Base-by-base conservation (phyloP, 2,888 invertebrate genomes). In the Apoda limacodes region DNA sequence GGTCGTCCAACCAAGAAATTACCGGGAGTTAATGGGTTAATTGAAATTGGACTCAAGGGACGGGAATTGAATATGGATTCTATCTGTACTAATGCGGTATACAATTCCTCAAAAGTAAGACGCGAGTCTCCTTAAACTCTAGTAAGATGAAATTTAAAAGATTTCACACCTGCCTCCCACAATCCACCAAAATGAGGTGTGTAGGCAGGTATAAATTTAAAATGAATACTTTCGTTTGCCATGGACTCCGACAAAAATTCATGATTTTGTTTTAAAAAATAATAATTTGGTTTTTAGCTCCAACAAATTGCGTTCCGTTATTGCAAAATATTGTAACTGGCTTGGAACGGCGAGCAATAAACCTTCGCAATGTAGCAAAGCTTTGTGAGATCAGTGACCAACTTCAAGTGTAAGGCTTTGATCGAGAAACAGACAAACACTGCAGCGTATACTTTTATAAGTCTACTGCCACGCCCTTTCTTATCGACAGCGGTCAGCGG, bases 1-100 rank as follows among this genome's bases (percentile, higher is more conserved):
- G 37, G 28, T 12, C 12, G 11, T 3, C 24, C 24, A 12, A 24
- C 12, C 12, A 24, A 24, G n/a, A 24, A 12, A 3, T 24, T 13
- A 3, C 24, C 24, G n/a, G 13, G 24, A 22, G 42, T 36, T 12
- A 28, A 6, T n/a, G 36, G 31, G 17, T 32, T 31, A 4, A 38
- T 36, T 11, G 34, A 35, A 5, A 44, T 6, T 6, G 39, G 29
- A 19, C 15, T 37, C 2, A 41, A 13, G 5, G 36, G 41, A 3
- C 39, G 27, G 21, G 34, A 36, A 12, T 39, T 39, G 6, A 35
- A 14, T 7, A 37, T 37, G 6, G 33, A 33, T 14, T 40, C 42
- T 6, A 43, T 32, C 25, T 40, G 43, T 9, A n/a, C n/a, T n/a
- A n/a, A n/a, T n/a, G n/a, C n/a, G n/a, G n/a, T n/a, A n/a, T n/a